Conservation (phyloP, 1,140 invertebrate genomes). For the Cyclargus thomasi region DNA sequence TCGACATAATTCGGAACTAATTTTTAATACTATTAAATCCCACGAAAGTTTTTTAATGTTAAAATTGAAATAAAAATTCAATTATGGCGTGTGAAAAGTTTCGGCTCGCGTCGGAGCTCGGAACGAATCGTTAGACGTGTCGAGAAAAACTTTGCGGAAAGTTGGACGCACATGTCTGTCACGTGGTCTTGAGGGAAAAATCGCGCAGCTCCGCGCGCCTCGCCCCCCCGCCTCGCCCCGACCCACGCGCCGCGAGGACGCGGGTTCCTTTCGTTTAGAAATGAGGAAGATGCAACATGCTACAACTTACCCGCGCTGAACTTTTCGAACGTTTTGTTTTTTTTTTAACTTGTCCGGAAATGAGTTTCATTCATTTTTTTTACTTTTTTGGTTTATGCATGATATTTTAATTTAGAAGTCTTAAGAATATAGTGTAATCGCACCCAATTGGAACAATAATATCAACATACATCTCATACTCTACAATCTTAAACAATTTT, state of each 20-base stretch:
- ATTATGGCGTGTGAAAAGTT: background rate
- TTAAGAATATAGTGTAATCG: no score
- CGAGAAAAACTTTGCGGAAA: conserved; percentile 39
- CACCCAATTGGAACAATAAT: no score
- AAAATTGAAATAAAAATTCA: conserved; percentile 7
- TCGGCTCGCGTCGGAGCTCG: background rate
- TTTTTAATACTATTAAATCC: conserved; percentile 46
- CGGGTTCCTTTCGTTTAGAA: conserved; percentile 44
- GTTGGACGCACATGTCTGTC: conserved; percentile 56
- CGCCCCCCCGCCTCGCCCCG: conserved; percentile 26
- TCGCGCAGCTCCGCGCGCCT: conserved; percentile 52
- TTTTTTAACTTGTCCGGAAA: background rate
- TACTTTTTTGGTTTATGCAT: background rate
- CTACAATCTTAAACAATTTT: no score
- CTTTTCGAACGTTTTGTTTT: conserved; percentile 18
- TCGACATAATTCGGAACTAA: conserved; percentile 64
- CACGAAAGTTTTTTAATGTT: conserved; percentile 20
- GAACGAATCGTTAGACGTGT: conserved; percentile 14
- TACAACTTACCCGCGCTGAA: conserved; percentile 16
- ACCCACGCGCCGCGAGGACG: conserved; percentile 21
- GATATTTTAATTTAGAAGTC: no score
- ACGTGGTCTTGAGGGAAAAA: conserved; percentile 69
- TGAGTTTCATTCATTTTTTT: conserved; percentile 7
- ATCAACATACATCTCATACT: no score
- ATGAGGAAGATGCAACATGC: conserved; percentile 33